phyloP scores from a whole-genome alignment of 1,140 invertebrate genomes.

The Bombus pyrosoma region DNA sequence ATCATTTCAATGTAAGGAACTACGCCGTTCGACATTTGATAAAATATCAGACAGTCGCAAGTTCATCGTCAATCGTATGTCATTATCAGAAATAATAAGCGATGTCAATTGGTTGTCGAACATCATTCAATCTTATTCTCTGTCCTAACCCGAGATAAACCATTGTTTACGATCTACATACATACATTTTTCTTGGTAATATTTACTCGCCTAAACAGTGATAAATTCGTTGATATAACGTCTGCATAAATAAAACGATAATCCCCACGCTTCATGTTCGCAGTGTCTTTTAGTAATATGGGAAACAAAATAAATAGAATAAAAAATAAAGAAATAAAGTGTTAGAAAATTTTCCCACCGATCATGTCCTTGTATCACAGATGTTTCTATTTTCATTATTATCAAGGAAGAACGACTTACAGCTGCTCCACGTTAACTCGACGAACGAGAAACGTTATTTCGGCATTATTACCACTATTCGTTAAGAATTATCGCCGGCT shows the following conservation, averaged over 20 bases:
- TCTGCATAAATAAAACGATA: not conserved
- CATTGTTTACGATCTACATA: not conserved
- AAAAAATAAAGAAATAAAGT: not conserved
- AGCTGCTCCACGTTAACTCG: slow-evolving; percentile 51
- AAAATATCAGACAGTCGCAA: not conserved
- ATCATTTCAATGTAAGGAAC: not conserved
- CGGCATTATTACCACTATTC: slow-evolving; percentile 40
- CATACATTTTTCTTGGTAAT: not conserved
- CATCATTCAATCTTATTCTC: slow-evolving; percentile 36
- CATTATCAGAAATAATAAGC: slow-evolving; percentile 29
- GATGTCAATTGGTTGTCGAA: not conserved
- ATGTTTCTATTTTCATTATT: not conserved
- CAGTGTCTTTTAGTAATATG: not conserved
- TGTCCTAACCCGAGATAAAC: slow-evolving; percentile 10
- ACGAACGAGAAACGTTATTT: slow-evolving; percentile 24
- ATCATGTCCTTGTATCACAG: not conserved
- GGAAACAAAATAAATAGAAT: not conserved
- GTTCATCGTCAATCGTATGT: slow-evolving; percentile 19
- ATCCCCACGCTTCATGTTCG: not conserved
- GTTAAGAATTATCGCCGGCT: slow-evolving; percentile 55
- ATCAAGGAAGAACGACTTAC: slow-evolving; percentile 20
- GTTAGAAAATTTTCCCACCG: not conserved
- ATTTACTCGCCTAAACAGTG: not conserved
- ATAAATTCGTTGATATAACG: not conserved
- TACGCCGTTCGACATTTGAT: not conserved